phyloP scores from a whole-genome alignment of 2,888 invertebrate genomes.

The Scelioninae gen. 1 region DNA sequence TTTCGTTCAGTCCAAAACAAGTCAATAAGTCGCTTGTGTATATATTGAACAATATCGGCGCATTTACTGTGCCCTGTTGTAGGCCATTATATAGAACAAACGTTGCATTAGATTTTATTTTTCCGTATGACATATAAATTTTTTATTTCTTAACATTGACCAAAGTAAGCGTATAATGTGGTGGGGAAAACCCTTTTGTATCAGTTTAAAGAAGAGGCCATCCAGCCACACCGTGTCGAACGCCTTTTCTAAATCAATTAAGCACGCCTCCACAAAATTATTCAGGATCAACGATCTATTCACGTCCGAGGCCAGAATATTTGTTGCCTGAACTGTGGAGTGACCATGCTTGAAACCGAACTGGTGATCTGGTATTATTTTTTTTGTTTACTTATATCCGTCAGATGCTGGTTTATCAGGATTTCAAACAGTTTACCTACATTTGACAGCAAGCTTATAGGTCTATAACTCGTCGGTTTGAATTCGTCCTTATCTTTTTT shows the following conservation, averaged over 20 bases:
- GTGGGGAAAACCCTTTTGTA: constrained; percentile 11
- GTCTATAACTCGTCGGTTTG: constrained; percentile 65
- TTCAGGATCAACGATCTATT: no score
- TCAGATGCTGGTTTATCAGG: neutral
- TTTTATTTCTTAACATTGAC: neutral
- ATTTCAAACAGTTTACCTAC: constrained; percentile 46
- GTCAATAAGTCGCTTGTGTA: constrained; percentile 31
- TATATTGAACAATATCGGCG: constrained; percentile 27
- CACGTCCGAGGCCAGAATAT: neutral
- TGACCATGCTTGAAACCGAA: constrained; percentile 18
- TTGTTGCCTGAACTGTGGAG: constrained; percentile 22
- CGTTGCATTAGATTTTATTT: neutral
- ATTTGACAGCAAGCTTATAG: constrained; percentile 8
- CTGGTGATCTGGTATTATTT: constrained; percentile 26
- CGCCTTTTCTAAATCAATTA: constrained; percentile 3
- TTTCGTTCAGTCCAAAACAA: constrained; percentile 13
- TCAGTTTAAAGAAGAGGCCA: constrained; percentile 29
- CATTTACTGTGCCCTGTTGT: no score
- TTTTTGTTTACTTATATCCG: neutral
- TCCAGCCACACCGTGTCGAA: no score
- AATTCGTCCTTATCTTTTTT: constrained; percentile 50
- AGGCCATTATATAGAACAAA: neutral
- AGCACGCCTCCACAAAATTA: no score
- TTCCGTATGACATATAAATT: neutral
- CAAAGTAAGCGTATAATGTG: neutral